Evolutionary conservation across 1,140 invertebrate genomes (phyloP).

Genomic region (Drosophila rhopaloa): DNA sequence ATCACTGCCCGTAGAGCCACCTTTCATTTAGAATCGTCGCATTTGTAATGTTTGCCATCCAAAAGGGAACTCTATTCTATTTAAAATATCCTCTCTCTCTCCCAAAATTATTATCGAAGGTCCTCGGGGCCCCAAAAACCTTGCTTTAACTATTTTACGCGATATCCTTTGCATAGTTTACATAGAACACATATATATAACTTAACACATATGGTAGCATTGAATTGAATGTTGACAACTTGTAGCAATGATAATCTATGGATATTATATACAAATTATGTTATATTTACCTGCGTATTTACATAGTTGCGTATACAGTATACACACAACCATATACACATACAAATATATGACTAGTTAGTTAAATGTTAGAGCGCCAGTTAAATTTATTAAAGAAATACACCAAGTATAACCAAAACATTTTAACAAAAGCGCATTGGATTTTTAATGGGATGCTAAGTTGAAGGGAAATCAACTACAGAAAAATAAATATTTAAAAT

Average conservation of each 20-base stretch:
- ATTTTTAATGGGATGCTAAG: neutral
- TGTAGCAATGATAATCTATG: slow-evolving; percentile 73
- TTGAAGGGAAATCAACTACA: no score
- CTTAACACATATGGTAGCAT: slow-evolving; percentile 71
- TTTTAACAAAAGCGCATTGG: slow-evolving; percentile 26
- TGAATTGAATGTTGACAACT: slow-evolving; percentile 75
- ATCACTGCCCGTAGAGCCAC: neutral
- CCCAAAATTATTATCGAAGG: slow-evolving; percentile 12
- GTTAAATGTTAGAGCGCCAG: slow-evolving; percentile 78
- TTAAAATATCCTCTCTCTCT: slow-evolving; percentile 16
- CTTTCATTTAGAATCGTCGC: slow-evolving; percentile 52
- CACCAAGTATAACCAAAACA: slow-evolving; percentile 52
- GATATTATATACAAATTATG: slow-evolving; percentile 74
- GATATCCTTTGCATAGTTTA: slow-evolving; percentile 54
- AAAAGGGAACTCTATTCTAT: slow-evolving; percentile 38
- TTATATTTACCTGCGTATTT: slow-evolving; percentile 76
- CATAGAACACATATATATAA: slow-evolving; percentile 47
- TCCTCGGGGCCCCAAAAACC: slow-evolving; percentile 14
- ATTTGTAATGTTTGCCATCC: slow-evolving; percentile 78
- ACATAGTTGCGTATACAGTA: slow-evolving; percentile 73
- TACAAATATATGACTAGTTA: slow-evolving; percentile 68
- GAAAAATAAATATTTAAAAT: no score
- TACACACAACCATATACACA: slow-evolving; percentile 51
- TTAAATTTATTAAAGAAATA: slow-evolving; percentile 73
- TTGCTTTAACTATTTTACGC: slow-evolving; percentile 76